phyloP scores from a whole-genome alignment of 2,888 invertebrate genomes.

The Pachymerium ferrugineum region DNA sequence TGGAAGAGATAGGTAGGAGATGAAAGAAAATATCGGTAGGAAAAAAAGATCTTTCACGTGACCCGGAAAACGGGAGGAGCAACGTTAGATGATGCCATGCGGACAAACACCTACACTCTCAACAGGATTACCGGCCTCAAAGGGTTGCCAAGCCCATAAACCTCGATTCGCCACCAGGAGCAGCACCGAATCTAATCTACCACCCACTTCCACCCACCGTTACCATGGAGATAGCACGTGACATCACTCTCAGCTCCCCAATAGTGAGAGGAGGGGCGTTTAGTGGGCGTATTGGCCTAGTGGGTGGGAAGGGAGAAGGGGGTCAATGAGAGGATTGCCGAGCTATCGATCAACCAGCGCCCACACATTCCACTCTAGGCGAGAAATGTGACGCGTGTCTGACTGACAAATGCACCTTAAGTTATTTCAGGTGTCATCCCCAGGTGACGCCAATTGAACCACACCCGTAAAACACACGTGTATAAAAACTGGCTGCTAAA shows the following conservation, averaged over 20 bases:
- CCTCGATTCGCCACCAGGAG: not conserved
- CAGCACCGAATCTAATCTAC: not conserved
- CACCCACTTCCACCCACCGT: not conserved
- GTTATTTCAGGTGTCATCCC: too few species aligned
- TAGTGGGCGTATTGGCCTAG: not conserved
- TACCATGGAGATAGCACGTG: not conserved
- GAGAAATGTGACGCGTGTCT: too few species aligned
- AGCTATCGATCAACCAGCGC: not conserved
- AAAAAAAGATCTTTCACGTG: not conserved
- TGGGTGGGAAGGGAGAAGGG: not conserved
- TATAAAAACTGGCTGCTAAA: not conserved
- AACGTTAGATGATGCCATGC: not conserved
- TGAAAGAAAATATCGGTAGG: not conserved
- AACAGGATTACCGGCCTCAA: not conserved
- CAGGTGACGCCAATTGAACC: too few species aligned
- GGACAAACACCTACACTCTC: not conserved
- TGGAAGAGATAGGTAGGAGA: too few species aligned
- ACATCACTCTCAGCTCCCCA: not conserved
- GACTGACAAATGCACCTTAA: not conserved
- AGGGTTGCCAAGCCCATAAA: constrained; percentile 6
- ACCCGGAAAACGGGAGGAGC: not conserved
- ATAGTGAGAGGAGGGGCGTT: not conserved
- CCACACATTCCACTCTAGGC: not conserved
- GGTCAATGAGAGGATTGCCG: not conserved
- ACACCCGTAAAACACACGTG: too few species aligned